Evolutionary conservation across 2,888 invertebrate genomes (phyloP).

Genomic region (Neoitamus cyanurus): DNA sequence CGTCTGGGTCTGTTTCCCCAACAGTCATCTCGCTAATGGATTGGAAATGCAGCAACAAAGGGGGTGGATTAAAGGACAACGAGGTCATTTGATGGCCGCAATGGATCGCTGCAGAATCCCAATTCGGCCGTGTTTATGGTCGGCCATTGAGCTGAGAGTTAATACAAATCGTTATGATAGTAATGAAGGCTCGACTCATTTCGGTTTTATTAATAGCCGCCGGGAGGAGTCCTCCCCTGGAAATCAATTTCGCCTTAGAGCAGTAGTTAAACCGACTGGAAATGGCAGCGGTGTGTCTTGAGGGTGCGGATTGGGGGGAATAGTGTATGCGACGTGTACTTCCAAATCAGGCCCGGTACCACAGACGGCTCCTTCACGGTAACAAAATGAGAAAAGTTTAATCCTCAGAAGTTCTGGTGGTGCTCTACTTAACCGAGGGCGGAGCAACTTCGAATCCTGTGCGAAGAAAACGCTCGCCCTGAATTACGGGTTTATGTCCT

Average conservation of each 20-base stretch:
- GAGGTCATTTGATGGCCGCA: slow-evolving; percentile 9
- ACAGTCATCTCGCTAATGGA: slow-evolving; percentile 21
- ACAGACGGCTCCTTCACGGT: slow-evolving; percentile 1
- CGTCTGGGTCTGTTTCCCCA: slow-evolving; percentile 16
- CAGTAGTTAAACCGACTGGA: slow-evolving; percentile 21
- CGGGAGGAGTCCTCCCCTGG: neutral
- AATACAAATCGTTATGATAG: slow-evolving; percentile 41
- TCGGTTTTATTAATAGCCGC: slow-evolving; percentile 21
- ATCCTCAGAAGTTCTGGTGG: slow-evolving; percentile 35
- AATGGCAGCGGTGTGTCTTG: neutral
- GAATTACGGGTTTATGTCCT: slow-evolving; percentile 35
- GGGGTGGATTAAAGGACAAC: slow-evolving; percentile 11
- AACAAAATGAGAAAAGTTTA: slow-evolving; percentile 38
- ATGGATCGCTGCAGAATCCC: slow-evolving; percentile 13
- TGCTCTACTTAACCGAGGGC: slow-evolving; percentile 22
- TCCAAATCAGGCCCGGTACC: slow-evolving; percentile 21
- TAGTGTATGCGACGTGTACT: neutral
- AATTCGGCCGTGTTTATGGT: neutral
- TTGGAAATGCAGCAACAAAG: slow-evolving; percentile 40
- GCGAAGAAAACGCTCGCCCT: neutral
- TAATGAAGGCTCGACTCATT: slow-evolving; percentile 48
- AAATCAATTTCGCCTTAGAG: slow-evolving; percentile 31
- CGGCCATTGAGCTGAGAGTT: neutral
- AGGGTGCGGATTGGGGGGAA: neutral
- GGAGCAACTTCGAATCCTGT: neutral